phyloP scores from a whole-genome alignment of 2,888 invertebrate species.

The Anaspis maculata region DNA sequence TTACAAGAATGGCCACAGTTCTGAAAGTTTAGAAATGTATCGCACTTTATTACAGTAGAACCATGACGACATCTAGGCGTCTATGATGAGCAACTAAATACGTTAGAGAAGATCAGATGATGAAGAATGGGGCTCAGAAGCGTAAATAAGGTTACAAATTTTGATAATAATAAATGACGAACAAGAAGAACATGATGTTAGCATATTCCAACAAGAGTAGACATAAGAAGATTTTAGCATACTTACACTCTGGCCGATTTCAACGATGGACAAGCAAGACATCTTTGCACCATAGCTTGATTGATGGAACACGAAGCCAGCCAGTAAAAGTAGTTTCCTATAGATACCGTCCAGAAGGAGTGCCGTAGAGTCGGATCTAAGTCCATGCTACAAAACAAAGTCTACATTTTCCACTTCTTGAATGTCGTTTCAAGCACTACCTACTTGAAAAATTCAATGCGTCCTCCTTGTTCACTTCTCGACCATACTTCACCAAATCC shows the following conservation, averaged over 20 bases:
- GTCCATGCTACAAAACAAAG: constrained; percentile 56
- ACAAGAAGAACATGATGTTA: no score
- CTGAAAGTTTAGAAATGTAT: constrained; percentile 36
- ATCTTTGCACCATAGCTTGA: constrained; percentile 82
- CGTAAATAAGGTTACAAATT: no score
- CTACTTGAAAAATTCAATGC: constrained; percentile 70
- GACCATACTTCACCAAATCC: constrained; percentile 54
- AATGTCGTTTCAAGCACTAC: not conserved
- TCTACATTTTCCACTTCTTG: not conserved
- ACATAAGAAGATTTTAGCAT: no score
- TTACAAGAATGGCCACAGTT: constrained; percentile 66
- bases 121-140: no score
- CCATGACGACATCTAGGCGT: not conserved
- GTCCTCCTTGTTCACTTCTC: constrained; percentile 51
- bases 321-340: constrained; percentile 76
- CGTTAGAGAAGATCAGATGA: no score
- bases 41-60: no score
- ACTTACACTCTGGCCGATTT: constrained; percentile 62
- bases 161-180: no score
- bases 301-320: constrained; percentile 74
- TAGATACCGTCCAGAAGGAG: constrained; percentile 70
- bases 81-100: no score
- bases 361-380: constrained; percentile 68
- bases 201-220: no score
- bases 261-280: constrained; percentile 66